Conservation (phyloP, 2,888 invertebrate genomes). For the Synanthedon formicaeformis region DNA sequence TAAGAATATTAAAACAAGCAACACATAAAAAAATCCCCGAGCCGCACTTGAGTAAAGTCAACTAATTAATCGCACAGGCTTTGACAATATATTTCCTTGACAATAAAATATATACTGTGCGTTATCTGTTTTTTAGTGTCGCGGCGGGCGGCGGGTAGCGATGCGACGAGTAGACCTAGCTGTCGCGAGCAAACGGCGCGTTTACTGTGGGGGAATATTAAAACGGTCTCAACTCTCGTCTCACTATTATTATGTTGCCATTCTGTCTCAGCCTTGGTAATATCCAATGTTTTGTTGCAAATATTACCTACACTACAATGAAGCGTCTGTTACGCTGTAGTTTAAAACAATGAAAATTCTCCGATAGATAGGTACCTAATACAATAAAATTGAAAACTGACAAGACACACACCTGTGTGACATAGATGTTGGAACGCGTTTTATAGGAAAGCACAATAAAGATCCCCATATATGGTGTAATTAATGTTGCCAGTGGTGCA, state of each 20-base stretch:
- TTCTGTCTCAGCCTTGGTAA: slow-evolving; percentile 27
- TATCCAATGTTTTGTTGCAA: slow-evolving; percentile 1
- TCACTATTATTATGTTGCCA: slow-evolving; percentile 30
- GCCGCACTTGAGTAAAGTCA: slow-evolving; percentile 38
- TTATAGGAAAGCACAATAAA: not conserved
- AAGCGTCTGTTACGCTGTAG: not conserved
- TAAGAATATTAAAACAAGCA: no score
- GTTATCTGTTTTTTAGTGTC: slow-evolving; percentile 46
- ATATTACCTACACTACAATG: not conserved
- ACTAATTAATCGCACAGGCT: slow-evolving; percentile 54
- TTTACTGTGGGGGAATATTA: slow-evolving; percentile 59
- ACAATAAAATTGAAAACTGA: not conserved
- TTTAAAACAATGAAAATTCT: not conserved
- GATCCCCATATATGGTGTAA: slow-evolving; percentile 20
- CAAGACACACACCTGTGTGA: no score
- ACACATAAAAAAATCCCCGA: slow-evolving; percentile 25
- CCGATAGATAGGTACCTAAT: not conserved
- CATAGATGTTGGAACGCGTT: no score
- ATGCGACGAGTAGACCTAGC: slow-evolving; percentile 35
- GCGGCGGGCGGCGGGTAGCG: slow-evolving; percentile 26
- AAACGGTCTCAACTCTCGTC: slow-evolving; percentile 39
- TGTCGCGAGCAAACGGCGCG: slow-evolving; percentile 56
- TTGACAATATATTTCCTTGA: slow-evolving; percentile 64
- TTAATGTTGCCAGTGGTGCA: slow-evolving; percentile 46
- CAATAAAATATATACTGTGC: slow-evolving; percentile 54